A percentile compares a stretch with the other conserved stretches of the same genome.
These are phyloP conservation scores for Lerema accius DNA, from an alignment of 1,140 invertebrate species.

Conservation along the genomic window DNA sequence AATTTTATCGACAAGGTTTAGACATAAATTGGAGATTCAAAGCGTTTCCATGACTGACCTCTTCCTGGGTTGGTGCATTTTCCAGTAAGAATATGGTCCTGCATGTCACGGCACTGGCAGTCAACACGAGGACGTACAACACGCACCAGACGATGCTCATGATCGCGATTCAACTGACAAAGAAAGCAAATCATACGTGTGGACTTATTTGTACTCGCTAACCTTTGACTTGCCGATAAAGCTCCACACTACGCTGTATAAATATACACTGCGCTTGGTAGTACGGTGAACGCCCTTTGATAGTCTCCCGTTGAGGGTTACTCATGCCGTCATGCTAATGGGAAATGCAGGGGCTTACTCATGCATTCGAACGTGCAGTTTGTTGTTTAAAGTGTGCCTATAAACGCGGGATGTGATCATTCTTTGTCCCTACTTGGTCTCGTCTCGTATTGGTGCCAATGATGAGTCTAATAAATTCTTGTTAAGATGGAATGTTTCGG, in stretches of 20 bases:
- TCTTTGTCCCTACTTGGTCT: too few relatives aligned
- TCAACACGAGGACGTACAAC: slow-evolving; percentile 17
- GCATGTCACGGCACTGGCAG: slow-evolving; percentile 38
- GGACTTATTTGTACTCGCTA: slow-evolving; percentile 20
- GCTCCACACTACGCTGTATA: slow-evolving; percentile 7
- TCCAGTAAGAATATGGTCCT: slow-evolving; percentile 62
- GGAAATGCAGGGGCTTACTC: slow-evolving; percentile 15
- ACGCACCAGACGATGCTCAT: slow-evolving; percentile 10
- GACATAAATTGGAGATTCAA: background rate
- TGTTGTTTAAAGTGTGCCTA: too few relatives aligned
- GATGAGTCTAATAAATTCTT: too few relatives aligned
- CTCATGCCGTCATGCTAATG: slow-evolving; percentile 7
- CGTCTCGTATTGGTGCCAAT: too few relatives aligned
- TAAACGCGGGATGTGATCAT: background rate
- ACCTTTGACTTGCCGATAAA: slow-evolving; percentile 28
- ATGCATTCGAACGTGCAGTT: background rate
- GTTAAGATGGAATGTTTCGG: too few relatives aligned
- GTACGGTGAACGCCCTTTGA: slow-evolving; percentile 25
- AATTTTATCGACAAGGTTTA: slow-evolving; percentile 13
- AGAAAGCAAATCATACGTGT: slow-evolving; percentile 18
- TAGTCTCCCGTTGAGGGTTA: slow-evolving; percentile 12
- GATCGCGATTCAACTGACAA: slow-evolving; percentile 24
- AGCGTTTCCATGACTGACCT: slow-evolving; percentile 51
- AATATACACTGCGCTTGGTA: slow-evolving; percentile 6
- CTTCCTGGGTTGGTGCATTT: slow-evolving; percentile 48